Evolutionary conservation across 1,140 invertebrate species (phyloP).

Genomic region (Acromyrmex charruanus): DNA sequence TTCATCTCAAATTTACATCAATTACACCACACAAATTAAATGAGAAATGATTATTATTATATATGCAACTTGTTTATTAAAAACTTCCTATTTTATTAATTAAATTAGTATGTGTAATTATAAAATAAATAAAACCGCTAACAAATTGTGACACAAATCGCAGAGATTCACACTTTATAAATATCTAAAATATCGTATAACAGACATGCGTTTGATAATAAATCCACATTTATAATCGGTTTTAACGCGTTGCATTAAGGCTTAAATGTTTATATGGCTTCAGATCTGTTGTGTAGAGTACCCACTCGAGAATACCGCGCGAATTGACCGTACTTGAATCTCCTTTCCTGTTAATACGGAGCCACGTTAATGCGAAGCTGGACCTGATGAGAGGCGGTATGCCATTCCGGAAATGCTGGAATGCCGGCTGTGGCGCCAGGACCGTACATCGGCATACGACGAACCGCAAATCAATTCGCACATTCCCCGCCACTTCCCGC

Average conservation of each 20-base stretch:
- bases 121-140: conserved; percentile 1
- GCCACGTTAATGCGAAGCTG: conserved; percentile 73
- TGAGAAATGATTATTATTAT: background rate
- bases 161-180: background rate
- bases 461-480: conserved; percentile 82
- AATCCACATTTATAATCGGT: background rate
- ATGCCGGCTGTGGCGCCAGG: conserved; percentile 78
- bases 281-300: background rate
- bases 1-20: background rate
- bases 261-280: background rate
- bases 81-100: background rate
- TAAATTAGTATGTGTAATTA: background rate
- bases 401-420: conserved; percentile 82
- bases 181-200: background rate
- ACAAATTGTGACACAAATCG: background rate
- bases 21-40: background rate
- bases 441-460: conserved; percentile 73
- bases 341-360: conserved; percentile 75
- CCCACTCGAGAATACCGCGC: background rate
- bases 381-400: conserved; percentile 72
- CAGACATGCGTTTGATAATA: background rate
- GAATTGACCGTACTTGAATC: conserved; percentile 68
- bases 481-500: conserved; percentile 58
- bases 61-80: background rate
- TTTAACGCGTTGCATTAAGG: background rate